Evolutionary conservation across 2,888 invertebrate genomes (phyloP).

Genomic region (Dilophus febrilis): DNA sequence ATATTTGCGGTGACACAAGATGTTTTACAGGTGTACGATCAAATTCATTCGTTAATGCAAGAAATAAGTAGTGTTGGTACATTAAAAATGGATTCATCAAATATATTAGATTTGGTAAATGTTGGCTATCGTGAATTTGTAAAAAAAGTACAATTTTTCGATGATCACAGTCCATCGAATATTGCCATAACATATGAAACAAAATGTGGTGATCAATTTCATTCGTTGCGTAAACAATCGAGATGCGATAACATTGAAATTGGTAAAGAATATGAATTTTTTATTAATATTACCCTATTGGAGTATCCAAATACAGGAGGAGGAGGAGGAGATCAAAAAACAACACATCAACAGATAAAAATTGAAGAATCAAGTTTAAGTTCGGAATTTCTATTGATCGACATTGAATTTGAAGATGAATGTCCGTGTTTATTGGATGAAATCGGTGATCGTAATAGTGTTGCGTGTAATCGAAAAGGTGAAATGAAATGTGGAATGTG

Average conservation of each 20-base stretch:
- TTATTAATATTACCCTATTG: constrained; percentile 40
- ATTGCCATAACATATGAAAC: constrained; percentile 53
- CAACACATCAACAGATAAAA: constrained; percentile 29
- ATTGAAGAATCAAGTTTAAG: constrained; percentile 65
- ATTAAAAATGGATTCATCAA: constrained; percentile 65
- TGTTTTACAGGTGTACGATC: constrained; percentile 47
- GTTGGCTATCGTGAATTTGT: constrained; percentile 64
- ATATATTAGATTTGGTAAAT: constrained; percentile 68
- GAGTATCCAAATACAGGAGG: too few relatives aligned
- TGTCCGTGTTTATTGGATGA: constrained; percentile 39
- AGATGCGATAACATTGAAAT: constrained; percentile 43
- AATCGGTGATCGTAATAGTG: constrained; percentile 22
- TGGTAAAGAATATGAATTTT: constrained; percentile 45
- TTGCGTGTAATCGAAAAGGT: constrained; percentile 34
- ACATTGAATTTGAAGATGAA: constrained; percentile 56
- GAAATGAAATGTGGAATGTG: constrained; percentile 47
- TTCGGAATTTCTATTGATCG: constrained; percentile 48
- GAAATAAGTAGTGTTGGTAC: constrained; percentile 61
- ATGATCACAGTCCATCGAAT: constrained; percentile 41
- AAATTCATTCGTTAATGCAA: constrained; percentile 48
- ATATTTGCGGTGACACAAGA: constrained; percentile 72
- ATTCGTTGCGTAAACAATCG: constrained; percentile 31
- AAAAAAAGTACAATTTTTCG: constrained; percentile 42
- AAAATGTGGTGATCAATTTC: constrained; percentile 43
- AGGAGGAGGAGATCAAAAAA: constrained; percentile 30